Conservation (phyloP, 2,113 vertebrate genomes). For the Macaca nemestrina region DNA sequence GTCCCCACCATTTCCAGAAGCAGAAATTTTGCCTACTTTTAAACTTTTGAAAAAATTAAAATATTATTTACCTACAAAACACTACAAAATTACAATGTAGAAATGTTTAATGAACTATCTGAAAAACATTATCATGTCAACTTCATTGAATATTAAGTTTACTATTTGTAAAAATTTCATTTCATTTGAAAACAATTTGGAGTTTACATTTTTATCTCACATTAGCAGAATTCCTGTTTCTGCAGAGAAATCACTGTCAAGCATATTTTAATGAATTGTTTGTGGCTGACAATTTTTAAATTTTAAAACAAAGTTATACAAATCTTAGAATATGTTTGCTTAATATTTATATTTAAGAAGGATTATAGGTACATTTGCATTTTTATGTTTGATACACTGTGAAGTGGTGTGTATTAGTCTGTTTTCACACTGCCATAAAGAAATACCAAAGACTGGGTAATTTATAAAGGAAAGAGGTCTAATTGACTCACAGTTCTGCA, state of each 20-base stretch:
- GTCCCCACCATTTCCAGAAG: background rate
- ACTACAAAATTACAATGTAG: background rate
- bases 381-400: background rate
- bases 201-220: background rate
- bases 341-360: background rate
- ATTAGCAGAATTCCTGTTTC: background rate
- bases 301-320: background rate
- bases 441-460: no score
- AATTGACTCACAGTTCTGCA: no score
- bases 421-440: no score
- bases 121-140: background rate
- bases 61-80: background rate
- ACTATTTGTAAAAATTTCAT: background rate
- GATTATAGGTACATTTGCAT: background rate
- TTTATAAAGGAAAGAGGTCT: no score
- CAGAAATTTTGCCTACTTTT: background rate
- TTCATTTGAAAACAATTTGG: slow-evolving; percentile 1
- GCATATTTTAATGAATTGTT: background rate
- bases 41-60: slow-evolving; percentile 29
- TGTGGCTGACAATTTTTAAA: background rate
- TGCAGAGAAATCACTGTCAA: background rate
- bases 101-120: background rate
- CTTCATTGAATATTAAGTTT: slow-evolving; percentile 2
- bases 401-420: background rate
- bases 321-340: background rate